These are phyloP conservation scores for Syrmaticus mikado DNA, from an alignment of 2,113 vertebrate species.

Conservation along the genomic window DNA sequence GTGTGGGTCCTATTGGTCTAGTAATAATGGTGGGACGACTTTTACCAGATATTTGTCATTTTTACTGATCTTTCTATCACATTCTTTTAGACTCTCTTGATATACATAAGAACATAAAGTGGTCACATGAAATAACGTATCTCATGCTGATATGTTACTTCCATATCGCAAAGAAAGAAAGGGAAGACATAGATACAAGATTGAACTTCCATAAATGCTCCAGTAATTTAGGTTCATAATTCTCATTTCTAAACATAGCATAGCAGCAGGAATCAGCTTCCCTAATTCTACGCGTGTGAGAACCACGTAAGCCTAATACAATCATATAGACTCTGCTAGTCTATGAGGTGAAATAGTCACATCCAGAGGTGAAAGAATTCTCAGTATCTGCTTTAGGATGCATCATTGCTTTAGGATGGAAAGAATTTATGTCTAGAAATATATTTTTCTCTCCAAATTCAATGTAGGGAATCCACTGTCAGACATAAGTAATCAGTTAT, in stretches of 20 bases:
- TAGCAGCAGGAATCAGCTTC: neutral
- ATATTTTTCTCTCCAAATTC: neutral
- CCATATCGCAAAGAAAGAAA: neutral
- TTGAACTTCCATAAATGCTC: neutral
- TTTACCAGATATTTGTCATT: neutral
- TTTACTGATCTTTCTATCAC: neutral
- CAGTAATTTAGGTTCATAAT: neutral
- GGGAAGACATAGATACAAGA: neutral
- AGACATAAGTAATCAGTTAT: neutral
- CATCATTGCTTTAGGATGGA: neutral
- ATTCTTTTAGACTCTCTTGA: neutral
- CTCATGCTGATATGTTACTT: neutral
- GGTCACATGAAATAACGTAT: neutral
- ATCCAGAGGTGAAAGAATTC: neutral
- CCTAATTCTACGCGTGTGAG: neutral
- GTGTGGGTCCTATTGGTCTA: neutral
- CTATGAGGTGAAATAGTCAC: neutral
- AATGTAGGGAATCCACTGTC: neutral
- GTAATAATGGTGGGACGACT: neutral
- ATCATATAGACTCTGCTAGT: neutral
- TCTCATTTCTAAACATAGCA: neutral
- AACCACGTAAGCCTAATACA: neutral
- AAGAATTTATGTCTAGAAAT: neutral
- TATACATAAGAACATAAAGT: neutral
- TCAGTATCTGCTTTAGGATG: neutral